Base-by-base conservation (phyloP, 1,140 invertebrate species). In the Apis laboriosa region DNA sequence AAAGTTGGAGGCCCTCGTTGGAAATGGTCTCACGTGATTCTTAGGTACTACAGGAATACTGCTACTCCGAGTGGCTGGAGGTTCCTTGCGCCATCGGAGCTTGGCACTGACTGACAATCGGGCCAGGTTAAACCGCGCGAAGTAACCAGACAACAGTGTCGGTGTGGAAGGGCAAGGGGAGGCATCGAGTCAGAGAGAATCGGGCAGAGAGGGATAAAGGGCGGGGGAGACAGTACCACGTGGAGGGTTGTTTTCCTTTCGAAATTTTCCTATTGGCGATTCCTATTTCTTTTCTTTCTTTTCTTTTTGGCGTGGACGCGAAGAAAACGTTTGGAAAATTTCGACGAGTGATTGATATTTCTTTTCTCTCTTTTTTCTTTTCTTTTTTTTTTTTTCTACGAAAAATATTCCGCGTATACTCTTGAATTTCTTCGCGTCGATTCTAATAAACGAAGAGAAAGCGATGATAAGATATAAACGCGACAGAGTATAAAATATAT, bases 81-180 rank as follows among this genome's bases (percentile, higher is more conserved):
- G 66, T 66, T 87, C 86, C 75, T 88, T 82, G 63, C 83, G 56
- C 83, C 66, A 82, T 85, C 86, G 61, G 75, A 79, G 86, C 80
- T 78, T 81, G 78, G 78, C 84, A 86, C 87, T 86, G 88, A 89
- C 88, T 89, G 88, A 89, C 88, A 89, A 89, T 86, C 88, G 81
- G 81, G 64, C 81, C 88, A 88, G 86, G 84, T 88, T 86, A 88
- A 89, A 86, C 87, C 84, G 84, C 78, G 84, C 87, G 84, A 88
- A 89, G 88, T 89, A 88, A 88, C 76, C 87, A 81, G 86, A 74
- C 87, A 87, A 84, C 68, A 86, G 77, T 66, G 79, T 60, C 34
- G 55, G 74, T 17, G n/a, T 55, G 83, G 58, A 74, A 77, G 78
- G 75, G 77, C 17, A 74, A 55, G 77, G 73, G 73, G 64, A 76